Base-by-base conservation (phyloP, 2,797 vertebrate species). In the Fistularia tabacaria region DNA sequence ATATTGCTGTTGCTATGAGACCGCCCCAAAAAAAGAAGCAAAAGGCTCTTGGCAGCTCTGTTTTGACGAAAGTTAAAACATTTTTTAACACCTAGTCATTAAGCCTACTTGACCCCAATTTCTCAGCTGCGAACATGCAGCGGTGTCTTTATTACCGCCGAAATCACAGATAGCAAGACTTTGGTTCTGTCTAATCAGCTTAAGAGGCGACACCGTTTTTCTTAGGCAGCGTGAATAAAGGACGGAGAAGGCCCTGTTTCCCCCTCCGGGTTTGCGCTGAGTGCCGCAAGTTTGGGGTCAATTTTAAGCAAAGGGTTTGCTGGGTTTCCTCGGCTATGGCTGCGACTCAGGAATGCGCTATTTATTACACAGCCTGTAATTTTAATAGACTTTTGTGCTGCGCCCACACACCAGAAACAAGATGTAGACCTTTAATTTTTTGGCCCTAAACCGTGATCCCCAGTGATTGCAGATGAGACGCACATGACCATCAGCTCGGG, bases 1-100 rank as follows among this genome's bases (percentile, higher is more conserved):
- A 77, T 47, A 60, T 54, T 6, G 38, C 74, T 72, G 85, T 85
- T 86, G 84, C 86, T 82, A 88, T 75, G 81, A 84, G 73, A 86
- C 84, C 67, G 67, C 66, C 10, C 14, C 52, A 72, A 69, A 25
- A 25, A 25, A 25, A 25, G 5, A 25, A 25, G 2, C 25, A 25
- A 25, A 64, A 54, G 25, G 38, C 11, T 6, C 0, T 1, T 51
- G 58, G 50, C 62, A 47, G 57, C 65, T 65, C 64, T 46, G 58
- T 71, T 76, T 54, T 67, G 52, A 66, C 60, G 14, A 80, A 80
- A 79, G 64, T 77, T 71, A 0, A 55, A 78, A 66, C 67, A 79
- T 80, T 66, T 8, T 75, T 71, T 72, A 75, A 77, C 64, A 74
- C 58, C 71, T 51, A 69, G 53, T 62, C 57, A 71, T 62, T 3